Base-by-base conservation (phyloP, 2,888 invertebrate species). In the Chymomyza procnemis region DNA sequence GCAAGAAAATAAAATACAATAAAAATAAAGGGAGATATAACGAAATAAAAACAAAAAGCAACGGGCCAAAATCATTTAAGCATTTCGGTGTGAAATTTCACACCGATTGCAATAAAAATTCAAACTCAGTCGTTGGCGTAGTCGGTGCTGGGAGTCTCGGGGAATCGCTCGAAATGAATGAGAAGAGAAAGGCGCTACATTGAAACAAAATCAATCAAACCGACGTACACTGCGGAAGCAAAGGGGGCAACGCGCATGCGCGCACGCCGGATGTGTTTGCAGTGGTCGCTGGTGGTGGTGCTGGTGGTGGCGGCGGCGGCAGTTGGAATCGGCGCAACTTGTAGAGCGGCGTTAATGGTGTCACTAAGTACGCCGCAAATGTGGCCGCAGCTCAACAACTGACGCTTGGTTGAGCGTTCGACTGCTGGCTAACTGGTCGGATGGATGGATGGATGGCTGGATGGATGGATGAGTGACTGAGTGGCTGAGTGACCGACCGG, bases 1-100 rank as follows among this genome's bases (percentile, higher is more conserved):
- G 2, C 1, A 41, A 41, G 34, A 41, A 41, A 41, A 41, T 41
- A 2, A 41, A 12, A 41, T 41, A 41, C 26, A 26, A 26, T 26
- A 26, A 26, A 26, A 41, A 41, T n/a, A 41, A 41, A 41, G 34
- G 34, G 34, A 41, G 34, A 41, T 26, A 26, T 12, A 41, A 41
- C 34, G 12, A 12, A 41, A 41, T 12, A 41, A 41, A 41, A 12
- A 12, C 34, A 41, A 41, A 41, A 41, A 12, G 34, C 34, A 41
- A 12, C 34, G 34, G 34, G 34, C 34, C 73, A 76, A 74, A 67
- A 76, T 78, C 85, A 82, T 85, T 85, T 69, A 85, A 81, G 70
- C 79, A 73, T 78, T 55, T 88, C 80, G 89, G 90, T 90, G 90
- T 90, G 90, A 90, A 90, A 90, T 90, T 90, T 90, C 90, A 90